phyloP scores from a whole-genome alignment of 2,797 vertebrate genomes.

The Decapterus maruadsi region DNA sequence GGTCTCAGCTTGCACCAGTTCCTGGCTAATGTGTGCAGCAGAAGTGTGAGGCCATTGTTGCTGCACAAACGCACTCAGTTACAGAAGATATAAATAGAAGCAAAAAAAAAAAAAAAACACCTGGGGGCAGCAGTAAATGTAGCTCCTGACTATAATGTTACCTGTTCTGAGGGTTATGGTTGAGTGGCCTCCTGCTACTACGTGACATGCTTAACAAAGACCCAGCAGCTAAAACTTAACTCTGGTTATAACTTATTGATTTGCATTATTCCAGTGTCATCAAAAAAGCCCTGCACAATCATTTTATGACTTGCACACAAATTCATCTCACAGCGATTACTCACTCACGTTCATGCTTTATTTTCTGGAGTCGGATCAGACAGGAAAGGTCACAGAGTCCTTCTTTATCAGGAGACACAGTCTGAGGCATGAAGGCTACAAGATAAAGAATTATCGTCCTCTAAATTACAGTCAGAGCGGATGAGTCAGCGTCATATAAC shows the following conservation, averaged over 20 bases:
- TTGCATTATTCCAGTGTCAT: neutral
- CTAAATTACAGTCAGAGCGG: neutral
- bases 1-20: neutral
- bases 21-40: neutral
- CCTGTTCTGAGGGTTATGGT: neutral
- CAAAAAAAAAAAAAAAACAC: constrained; percentile 5
- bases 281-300: neutral
- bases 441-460: constrained; percentile 29
- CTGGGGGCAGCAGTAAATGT: neutral
- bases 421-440: neutral
- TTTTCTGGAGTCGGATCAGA: neutral
- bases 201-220: constrained; percentile 19
- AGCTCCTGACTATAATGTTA: constrained; percentile 13
- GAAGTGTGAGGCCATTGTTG: neutral
- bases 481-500: neutral
- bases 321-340: neutral
- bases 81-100: neutral
- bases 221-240: no score
- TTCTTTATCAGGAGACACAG: constrained; percentile 2
- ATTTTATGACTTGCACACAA: neutral
- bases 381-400: neutral
- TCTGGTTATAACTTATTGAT: no score
- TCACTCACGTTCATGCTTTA: neutral
- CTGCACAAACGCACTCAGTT: neutral
- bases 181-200: neutral